These are phyloP conservation scores for Megaustenia siamemsis DNA, from an alignment of 2,888 invertebrate species.

Conservation along the genomic window DNA sequence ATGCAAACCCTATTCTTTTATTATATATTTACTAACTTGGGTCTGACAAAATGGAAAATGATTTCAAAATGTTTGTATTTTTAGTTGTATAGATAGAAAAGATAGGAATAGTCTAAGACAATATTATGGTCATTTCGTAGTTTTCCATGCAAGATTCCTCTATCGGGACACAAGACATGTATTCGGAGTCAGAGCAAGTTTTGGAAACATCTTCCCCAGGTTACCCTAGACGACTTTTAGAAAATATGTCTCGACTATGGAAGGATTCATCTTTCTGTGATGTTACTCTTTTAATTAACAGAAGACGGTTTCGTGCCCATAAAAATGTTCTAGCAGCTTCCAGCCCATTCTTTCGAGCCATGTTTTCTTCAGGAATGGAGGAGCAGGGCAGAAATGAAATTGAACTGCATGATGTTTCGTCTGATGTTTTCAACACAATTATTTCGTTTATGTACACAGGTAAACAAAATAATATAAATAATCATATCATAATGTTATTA, in stretches of 20 bases:
- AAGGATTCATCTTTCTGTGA: conserved; percentile 51
- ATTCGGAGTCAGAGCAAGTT: conserved; percentile 10
- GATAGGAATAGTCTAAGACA: too few species aligned
- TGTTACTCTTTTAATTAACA: conserved; percentile 59
- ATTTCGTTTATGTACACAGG: conserved; percentile 94
- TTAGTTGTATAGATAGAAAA: too few species aligned
- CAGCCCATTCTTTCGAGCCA: conserved; percentile 95
- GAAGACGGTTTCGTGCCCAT: conserved; percentile 83
- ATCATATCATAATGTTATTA: too few species aligned
- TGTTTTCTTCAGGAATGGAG: conserved; percentile 92
- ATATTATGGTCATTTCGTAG: too few species aligned
- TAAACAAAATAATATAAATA: too few species aligned
- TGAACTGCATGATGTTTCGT: conserved; percentile 85
- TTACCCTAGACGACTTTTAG: conserved; percentile 46
- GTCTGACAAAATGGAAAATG: too few species aligned
- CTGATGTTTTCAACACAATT: conserved; percentile 87
- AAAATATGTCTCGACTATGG: conserved; percentile 53
- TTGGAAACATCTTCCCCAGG: conserved; percentile 47
- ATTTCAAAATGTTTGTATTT: neutral
- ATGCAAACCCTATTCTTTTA: neutral
- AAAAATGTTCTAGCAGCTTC: conserved; percentile 91
- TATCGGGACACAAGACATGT: conserved; percentile 5
- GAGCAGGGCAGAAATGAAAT: conserved; percentile 90
- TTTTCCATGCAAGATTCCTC: neutral
- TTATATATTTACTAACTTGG: neutral